Conservation (phyloP, 2,888 invertebrate species). For the Congeria kusceri region DNA sequence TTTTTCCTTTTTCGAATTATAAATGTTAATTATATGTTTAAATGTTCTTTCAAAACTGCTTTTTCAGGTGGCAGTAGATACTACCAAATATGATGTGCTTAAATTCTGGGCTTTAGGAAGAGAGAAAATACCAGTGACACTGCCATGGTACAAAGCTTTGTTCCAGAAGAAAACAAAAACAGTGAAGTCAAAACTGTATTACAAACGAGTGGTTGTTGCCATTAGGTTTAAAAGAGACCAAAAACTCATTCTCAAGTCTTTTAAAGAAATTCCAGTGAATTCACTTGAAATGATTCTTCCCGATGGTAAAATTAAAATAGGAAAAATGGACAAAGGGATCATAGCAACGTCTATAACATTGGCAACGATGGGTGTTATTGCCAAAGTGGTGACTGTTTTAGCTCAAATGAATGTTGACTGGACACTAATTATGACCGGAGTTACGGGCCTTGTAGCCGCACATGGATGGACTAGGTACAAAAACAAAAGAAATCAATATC, state of each 20-base stretch:
- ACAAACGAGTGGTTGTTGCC: slow-evolving; percentile 84
- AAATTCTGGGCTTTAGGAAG: slow-evolving; percentile 84
- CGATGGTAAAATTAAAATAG: slow-evolving; percentile 81
- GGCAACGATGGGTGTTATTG: slow-evolving; percentile 74
- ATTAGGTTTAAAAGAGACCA: slow-evolving; percentile 82
- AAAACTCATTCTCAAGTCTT: slow-evolving; percentile 84
- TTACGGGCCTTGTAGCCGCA: slow-evolving; percentile 73
- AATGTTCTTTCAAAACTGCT: neutral
- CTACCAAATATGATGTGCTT: slow-evolving; percentile 81
- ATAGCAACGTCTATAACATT: slow-evolving; percentile 69
- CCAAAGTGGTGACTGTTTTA: slow-evolving; percentile 78
- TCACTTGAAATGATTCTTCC: slow-evolving; percentile 82
- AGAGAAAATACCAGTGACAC: slow-evolving; percentile 64
- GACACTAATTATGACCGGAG: slow-evolving; percentile 74
- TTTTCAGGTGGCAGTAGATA: slow-evolving; percentile 81
- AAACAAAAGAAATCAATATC: slow-evolving; percentile 78
- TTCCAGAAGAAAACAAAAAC: slow-evolving; percentile 53
- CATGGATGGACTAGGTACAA: slow-evolving; percentile 77
- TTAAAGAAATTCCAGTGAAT: slow-evolving; percentile 83
- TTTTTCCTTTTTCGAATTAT: too few species aligned
- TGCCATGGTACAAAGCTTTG: slow-evolving; percentile 67
- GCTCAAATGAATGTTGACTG: slow-evolving; percentile 77
- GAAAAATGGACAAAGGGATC: slow-evolving; percentile 75
- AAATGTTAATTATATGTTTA: too few species aligned
- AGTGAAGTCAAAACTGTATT: slow-evolving; percentile 74